A percentile compares a stretch with the other conserved stretches of the same genome.
phyloP scores from a whole-genome alignment of 2,888 invertebrate genomes.

The Drosophila robusta region DNA sequence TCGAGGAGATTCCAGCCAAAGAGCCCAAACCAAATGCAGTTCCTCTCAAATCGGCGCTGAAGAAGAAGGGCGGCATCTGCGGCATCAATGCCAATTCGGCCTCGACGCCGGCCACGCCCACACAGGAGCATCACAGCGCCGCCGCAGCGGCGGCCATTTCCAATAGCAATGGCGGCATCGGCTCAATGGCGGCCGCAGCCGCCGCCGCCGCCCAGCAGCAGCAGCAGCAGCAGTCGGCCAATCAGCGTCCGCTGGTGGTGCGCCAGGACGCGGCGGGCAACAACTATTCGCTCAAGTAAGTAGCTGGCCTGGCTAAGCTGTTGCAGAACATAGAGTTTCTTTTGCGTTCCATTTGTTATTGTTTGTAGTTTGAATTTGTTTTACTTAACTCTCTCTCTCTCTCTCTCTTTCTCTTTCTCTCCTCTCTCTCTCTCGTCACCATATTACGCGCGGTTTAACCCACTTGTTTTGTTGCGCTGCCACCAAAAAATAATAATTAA shows the following conservation, averaged over 20 bases:
- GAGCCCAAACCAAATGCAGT: slow-evolving; percentile 96
- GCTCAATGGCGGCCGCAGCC: slow-evolving; percentile 73
- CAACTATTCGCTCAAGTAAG: slow-evolving; percentile 93
- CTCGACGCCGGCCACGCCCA: slow-evolving; percentile 89
- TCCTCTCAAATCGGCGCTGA: slow-evolving; percentile 96
- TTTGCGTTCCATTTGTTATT: slow-evolving; percentile 30
- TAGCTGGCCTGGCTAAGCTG: slow-evolving; percentile 50
- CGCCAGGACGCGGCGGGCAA: slow-evolving; percentile 91
- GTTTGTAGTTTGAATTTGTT: slow-evolving; percentile 49
- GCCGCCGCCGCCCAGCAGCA: slow-evolving; percentile 73
- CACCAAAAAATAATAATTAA: slow-evolving; percentile 16
- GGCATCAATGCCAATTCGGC: slow-evolving; percentile 64
- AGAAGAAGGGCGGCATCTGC: slow-evolving; percentile 88
- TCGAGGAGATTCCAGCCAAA: slow-evolving; percentile 96
- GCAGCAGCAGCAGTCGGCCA: slow-evolving; percentile 71
- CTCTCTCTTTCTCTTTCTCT: slow-evolving; percentile 16
- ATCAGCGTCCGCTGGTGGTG: slow-evolving; percentile 87
- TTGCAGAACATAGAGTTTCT: slow-evolving; percentile 25
- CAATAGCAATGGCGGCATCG: slow-evolving; percentile 72
- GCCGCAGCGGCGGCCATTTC: slow-evolving; percentile 66
- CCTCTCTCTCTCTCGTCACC: slow-evolving; percentile 24
- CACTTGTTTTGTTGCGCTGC: slow-evolving; percentile 31
- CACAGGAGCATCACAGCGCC: slow-evolving; percentile 86
- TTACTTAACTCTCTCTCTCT: slow-evolving; percentile 33
- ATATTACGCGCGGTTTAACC: slow-evolving; percentile 25